Evolutionary conservation across 1,140 invertebrate genomes (phyloP), one percentile per base, ranked within the genome.

Genomic region (Euwallacea fornicatus): DNA sequence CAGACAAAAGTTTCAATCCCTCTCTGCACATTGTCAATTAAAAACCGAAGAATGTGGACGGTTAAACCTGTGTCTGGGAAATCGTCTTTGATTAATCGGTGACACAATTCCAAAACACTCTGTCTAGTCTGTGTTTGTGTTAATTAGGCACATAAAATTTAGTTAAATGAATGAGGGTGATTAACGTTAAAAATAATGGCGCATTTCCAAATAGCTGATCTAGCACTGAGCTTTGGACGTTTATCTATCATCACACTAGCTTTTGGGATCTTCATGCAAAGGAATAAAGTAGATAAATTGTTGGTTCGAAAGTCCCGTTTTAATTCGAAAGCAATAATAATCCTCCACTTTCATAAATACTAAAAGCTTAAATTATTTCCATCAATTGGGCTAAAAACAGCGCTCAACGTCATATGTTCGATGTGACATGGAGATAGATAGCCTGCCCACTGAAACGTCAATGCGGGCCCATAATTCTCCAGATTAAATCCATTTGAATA

Each of bases 401-500:
- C 46, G 46, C 46, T 11, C 46, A 50, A 11, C 54, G 54, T 56
- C 54, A 56, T 56, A 21, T 16, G 54, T 11, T 56, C 16, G 16
- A 15, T 56, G 54, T 56, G 54, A 56, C 54, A 56, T 63, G 43
- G 63, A 67, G 65, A 67, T 56, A 67, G 65, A 59, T 56, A 44
- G 65, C 15, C 15, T 65, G 65, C 65, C 55, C 9, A 65, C 63
- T 15, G 16, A 58, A 56, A 67, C 44, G 65, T 67, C 63, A 65
- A 9, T 65, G 63, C 7, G 46, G 63, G 63, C 16, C 54, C 54
- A 67, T 67, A 67, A 67, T 67, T 67, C 53, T 67, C 53, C 65
- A 42, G 65, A 67, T 67, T 67, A 67, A 67, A 59, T 67, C 65
- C 65, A 55, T 65, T 65, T 64, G 42, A 58, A 67, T 58, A 54